Evolutionary conservation across 2,113 vertebrate genomes (phyloP).

Genomic region (Marmota flaviventris): DNA sequence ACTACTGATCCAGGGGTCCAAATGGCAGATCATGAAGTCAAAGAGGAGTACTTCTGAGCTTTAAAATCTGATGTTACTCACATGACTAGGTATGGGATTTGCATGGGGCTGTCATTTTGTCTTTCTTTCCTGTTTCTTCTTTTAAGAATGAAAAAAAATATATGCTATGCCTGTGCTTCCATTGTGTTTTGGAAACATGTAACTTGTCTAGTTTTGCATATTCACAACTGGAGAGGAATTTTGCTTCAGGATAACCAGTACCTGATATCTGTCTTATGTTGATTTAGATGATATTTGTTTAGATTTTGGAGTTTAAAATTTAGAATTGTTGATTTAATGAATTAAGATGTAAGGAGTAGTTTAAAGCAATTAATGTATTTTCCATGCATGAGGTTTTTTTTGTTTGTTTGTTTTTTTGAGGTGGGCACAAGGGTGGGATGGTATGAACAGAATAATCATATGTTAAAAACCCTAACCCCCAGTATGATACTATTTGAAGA

Average conservation of each 20-base stretch:
- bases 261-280: accelerated
- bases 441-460: neutral
- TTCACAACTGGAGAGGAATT: neutral
- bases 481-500: neutral
- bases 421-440: neutral
- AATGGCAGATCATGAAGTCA: no score
- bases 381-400: neutral
- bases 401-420: no score
- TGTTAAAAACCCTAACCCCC: neutral
- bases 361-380: neutral
- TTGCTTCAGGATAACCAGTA: neutral
- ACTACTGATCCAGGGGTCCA: neutral
- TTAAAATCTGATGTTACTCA: neutral
- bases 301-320: neutral
- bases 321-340: neutral
- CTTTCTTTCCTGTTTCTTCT: no score
- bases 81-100: neutral
- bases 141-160: neutral
- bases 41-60: neutral
- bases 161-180: neutral
- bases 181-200: no score
- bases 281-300: neutral
- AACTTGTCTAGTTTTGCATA: neutral
- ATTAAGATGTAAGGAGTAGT: no score
- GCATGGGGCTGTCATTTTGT: no score